Conservation (phyloP, 1,140 invertebrate species). For the Hydropsyche tenuis region DNA sequence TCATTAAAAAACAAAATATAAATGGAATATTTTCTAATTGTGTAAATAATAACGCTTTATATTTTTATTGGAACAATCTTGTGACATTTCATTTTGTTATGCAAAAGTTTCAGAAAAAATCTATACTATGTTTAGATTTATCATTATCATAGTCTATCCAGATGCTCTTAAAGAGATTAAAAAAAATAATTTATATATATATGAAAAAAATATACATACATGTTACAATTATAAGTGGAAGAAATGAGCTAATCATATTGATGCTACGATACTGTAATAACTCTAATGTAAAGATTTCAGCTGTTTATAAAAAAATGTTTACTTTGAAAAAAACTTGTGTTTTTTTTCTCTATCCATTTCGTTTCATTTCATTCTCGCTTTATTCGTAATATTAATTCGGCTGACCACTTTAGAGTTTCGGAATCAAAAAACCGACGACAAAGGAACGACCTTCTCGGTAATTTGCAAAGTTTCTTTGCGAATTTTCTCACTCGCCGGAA, state of each 20-base stretch:
- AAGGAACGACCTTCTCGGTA: constrained; percentile 1
- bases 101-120: constrained; percentile 3
- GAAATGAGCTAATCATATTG: constrained; percentile 24
- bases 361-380: neutral
- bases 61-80: constrained; percentile 15
- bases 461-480: neutral
- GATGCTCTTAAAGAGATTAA: constrained; percentile 1
- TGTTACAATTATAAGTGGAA: constrained; percentile 20
- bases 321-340: constrained; percentile 31
- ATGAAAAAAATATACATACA: constrained; percentile 10
- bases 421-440: neutral
- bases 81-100: constrained; percentile 13
- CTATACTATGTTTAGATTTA: constrained; percentile 19
- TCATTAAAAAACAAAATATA: neutral
- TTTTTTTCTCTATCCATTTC: neutral
- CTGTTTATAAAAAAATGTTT: constrained; percentile 50
- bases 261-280: constrained; percentile 26
- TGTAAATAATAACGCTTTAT: constrained; percentile 18
- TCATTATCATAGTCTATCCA: constrained; percentile 16
- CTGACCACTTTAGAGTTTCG: no score
- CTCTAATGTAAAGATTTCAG: constrained; percentile 39
- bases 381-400: no score
- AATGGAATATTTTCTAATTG: constrained; percentile 14
- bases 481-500: constrained; percentile 9
- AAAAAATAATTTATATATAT: neutral